Conservation (phyloP, 2,797 vertebrate genomes). For the Fistularia tabacaria region DNA sequence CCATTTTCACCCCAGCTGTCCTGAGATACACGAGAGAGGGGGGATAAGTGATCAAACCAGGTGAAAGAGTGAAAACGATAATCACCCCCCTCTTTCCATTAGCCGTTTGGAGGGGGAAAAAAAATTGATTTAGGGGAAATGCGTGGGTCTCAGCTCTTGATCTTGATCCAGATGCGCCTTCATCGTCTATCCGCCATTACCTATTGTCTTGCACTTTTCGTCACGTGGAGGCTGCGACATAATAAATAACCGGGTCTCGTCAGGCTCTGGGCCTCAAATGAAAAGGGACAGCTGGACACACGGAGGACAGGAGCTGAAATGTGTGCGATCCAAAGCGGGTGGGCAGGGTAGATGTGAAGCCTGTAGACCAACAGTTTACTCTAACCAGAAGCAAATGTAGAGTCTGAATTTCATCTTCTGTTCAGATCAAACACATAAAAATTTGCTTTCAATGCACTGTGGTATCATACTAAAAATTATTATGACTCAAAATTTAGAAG, state of each 20-base stretch:
- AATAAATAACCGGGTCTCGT: constrained; percentile 34
- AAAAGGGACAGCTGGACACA: constrained; percentile 33
- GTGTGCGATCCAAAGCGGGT: constrained; percentile 19
- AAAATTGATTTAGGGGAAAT: constrained; percentile 30
- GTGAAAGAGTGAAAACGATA: too few relatives aligned
- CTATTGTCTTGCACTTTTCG: constrained; percentile 27
- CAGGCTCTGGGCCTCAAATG: constrained; percentile 30
- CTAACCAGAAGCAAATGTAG: too few relatives aligned
- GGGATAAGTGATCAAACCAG: too few relatives aligned
- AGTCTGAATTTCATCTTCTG: too few relatives aligned
- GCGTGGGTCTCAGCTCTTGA: constrained; percentile 28
- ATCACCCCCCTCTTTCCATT: too few relatives aligned
- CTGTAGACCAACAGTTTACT: not conserved
- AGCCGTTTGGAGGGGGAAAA: not conserved
- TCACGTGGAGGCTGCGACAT: constrained; percentile 30
- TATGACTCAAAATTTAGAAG: too few relatives aligned
- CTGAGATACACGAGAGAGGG: not conserved
- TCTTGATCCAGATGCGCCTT: constrained; percentile 31
- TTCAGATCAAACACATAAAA: too few relatives aligned
- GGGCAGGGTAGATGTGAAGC: constrained; percentile 4
- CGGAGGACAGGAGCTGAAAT: constrained; percentile 6
- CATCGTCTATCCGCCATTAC: constrained; percentile 37
- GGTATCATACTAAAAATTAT: too few relatives aligned
- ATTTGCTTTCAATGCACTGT: too few relatives aligned
- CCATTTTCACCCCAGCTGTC: constrained; percentile 2